Evolutionary conservation across 2,113 vertebrate species (phyloP), one percentile per base, ranked within the genome.

Genomic region (Numenius arquata): DNA sequence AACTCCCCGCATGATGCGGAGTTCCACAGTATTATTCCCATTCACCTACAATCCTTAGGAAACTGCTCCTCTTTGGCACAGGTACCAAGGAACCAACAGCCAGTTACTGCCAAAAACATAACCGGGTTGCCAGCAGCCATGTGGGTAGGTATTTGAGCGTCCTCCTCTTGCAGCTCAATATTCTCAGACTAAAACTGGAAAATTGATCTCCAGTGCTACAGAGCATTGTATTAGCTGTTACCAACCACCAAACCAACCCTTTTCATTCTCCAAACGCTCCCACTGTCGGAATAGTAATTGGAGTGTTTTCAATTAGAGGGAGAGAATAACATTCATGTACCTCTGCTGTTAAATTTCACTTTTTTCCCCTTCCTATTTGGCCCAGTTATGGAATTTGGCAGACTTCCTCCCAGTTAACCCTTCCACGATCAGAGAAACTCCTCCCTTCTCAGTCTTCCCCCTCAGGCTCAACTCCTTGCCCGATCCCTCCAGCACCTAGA

Each of bases 101-200:
- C 79, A 52, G 8, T 11, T 8, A 47, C 18, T 15, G 19, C 14
- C 41, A 76, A 41, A 85, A 89, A 12, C 4, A 1, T 5, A 68
- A 43, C 19, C 5, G 2, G 14, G 20, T 27, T 61, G 58, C 45
- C 53, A 65, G 52, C 15, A 85, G 34, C 58, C 65, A 59, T 8
- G 17, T 4, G 7, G 4, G 5, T 12, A 29, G 21, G 25, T 41
- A 16, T 41, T 58, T 11, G 16, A 0, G 3, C 9, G 13, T 53
- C 30, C 12, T 90, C 10, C 52, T 41, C 50, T 14, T 40, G 25
- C 36, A 87, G n/a, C 25, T 59, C 66, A 89, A 29, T 25, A 29
- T 26, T 68, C 17, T 29, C 38, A 32, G 34, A 45, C 30, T 72
- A 47, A 32, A 88, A 82, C 56, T 71, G 23, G 8, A 47, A 55